A percentile compares a stretch with the other conserved stretches of the same genome.
Conservation (phyloP, 2,797 vertebrate genomes). For the Heterohyrax brucei region DNA sequence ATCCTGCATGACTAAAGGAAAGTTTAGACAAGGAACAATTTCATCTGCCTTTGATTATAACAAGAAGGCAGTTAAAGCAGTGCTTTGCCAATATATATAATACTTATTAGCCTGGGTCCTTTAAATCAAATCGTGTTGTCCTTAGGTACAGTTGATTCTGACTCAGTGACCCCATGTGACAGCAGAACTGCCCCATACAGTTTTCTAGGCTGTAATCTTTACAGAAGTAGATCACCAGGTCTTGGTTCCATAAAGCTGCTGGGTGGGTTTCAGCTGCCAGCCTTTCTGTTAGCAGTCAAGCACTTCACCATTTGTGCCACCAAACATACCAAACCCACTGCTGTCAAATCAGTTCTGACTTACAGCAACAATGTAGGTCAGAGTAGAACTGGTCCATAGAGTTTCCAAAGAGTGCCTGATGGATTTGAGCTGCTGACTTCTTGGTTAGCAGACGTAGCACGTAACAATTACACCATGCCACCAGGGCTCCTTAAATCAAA, state of each 20-base stretch:
- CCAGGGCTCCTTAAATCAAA: constrained; percentile 51
- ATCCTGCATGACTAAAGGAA: constrained; percentile 46
- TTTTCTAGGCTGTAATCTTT: neutral
- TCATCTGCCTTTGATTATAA: constrained; percentile 62
- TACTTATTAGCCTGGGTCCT: constrained; percentile 14
- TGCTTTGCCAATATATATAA: neutral
- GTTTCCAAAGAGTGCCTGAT: too few relatives aligned
- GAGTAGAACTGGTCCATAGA: too few relatives aligned
- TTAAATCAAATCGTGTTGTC: constrained; percentile 32
- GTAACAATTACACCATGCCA: neutral
- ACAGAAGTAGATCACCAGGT: neutral
- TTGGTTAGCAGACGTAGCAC: too few relatives aligned
- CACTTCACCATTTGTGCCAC: neutral
- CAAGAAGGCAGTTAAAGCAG: constrained; percentile 53
- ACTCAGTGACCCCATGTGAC: neutral
- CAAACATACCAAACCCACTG: neutral
- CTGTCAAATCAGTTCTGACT: too few relatives aligned
- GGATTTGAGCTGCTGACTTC: too few relatives aligned
- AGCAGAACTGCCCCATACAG: too few relatives aligned
- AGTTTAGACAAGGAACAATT: constrained; percentile 53
- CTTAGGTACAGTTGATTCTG: neutral
- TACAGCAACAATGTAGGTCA: too few relatives aligned
- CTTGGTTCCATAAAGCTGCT: neutral
- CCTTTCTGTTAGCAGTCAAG: neutral
- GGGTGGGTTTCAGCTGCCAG: neutral